Evolutionary conservation across 2,888 invertebrate species (phyloP).

Genomic region (Macaria liturata): DNA sequence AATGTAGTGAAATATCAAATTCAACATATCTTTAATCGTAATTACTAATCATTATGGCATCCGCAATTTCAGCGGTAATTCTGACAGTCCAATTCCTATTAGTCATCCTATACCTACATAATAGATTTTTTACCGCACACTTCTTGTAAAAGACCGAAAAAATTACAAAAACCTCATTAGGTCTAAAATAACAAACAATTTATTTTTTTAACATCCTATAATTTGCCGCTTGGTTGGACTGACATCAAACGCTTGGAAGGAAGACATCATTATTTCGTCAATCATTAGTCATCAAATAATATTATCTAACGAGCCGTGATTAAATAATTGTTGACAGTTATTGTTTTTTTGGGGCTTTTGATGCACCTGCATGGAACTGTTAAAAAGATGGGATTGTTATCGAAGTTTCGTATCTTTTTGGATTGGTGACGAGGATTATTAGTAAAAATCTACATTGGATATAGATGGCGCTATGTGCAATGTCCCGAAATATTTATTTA

Average conservation of each 20-base stretch:
- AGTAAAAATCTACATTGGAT: too few relatives aligned
- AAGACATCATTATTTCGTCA: conserved; percentile 62
- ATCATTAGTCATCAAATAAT: conserved; percentile 55
- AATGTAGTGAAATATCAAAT: too few relatives aligned
- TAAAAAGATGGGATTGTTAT: too few relatives aligned
- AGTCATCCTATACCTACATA: not conserved
- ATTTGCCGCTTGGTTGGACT: conserved; percentile 51
- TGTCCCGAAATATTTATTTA: too few relatives aligned
- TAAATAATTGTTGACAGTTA: conserved; percentile 22
- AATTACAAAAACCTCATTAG: conserved; percentile 35
- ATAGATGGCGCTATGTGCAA: too few relatives aligned
- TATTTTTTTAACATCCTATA: conserved; percentile 55
- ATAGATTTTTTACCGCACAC: conserved; percentile 1
- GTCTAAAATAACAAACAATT: conserved; percentile 40
- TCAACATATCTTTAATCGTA: too few relatives aligned
- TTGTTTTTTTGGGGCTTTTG: conserved; percentile 5
- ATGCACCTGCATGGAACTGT: conserved; percentile 15
- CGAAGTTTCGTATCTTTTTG: too few relatives aligned
- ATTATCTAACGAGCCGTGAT: conserved; percentile 25
- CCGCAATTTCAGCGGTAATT: too few relatives aligned
- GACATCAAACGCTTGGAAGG: conserved; percentile 53
- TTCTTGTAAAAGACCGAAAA: conserved; percentile 14
- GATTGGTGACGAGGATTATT: too few relatives aligned
- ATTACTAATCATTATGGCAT: too few relatives aligned
- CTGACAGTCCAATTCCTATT: not conserved